A percentile compares a stretch with the other conserved stretches of the same genome.
These are phyloP conservation scores for Rallus limicola DNA, from an alignment of 2,113 vertebrate species.

Conservation along the genomic window DNA sequence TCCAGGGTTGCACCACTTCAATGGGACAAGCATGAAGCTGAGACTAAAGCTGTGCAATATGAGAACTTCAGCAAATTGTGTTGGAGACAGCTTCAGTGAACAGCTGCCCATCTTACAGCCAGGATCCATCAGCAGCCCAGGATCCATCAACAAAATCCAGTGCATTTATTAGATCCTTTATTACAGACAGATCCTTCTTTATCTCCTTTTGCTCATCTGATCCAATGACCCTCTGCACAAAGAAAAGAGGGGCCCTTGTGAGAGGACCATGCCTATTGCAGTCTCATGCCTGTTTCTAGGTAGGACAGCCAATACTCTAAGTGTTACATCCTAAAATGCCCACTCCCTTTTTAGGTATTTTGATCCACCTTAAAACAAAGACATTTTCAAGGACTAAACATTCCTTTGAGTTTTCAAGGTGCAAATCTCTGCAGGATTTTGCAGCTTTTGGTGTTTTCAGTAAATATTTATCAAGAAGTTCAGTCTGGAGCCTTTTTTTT, in stretches of 20 bases:
- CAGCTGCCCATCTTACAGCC: not conserved
- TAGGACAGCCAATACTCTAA: not conserved
- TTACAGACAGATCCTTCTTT: not conserved
- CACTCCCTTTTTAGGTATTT: not conserved
- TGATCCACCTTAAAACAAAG: not conserved
- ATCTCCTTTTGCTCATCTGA: not conserved
- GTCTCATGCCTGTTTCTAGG: accelerated
- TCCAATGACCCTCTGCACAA: not conserved
- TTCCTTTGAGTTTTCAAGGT: not conserved
- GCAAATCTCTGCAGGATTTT: not conserved
- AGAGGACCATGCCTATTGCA: not conserved
- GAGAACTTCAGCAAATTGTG: not conserved
- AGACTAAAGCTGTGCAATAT: not conserved
- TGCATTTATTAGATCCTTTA: not conserved
- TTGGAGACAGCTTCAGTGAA: not conserved
- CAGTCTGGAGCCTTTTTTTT: not conserved
- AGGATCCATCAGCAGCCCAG: not conserved
- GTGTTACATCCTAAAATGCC: not conserved
- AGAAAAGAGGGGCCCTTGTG: not conserved
- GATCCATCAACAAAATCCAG: not conserved
- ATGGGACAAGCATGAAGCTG: not conserved
- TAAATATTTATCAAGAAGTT: not conserved
- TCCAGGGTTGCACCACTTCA: not conserved
- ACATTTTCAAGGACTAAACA: not conserved
- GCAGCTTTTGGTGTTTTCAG: not conserved